These are phyloP conservation scores for Netelia virgata DNA, from an alignment of 2,888 invertebrate species.

Conservation along the genomic window DNA sequence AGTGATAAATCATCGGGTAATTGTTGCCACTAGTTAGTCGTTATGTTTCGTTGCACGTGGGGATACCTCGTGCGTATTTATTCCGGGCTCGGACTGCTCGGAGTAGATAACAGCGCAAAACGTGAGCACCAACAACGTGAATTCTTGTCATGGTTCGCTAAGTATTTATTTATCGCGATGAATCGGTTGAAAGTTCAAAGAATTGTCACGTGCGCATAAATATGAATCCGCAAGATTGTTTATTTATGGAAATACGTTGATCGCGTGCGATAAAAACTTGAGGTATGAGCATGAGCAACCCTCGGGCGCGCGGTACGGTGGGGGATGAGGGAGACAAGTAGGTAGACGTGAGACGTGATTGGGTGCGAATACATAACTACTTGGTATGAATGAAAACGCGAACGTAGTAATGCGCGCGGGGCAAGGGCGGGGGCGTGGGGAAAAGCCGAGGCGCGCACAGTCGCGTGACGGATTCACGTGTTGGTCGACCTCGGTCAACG, in stretches of 20 bases:
- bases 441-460: constrained; percentile 70
- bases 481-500: constrained; percentile 69
- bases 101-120: background rate
- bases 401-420: constrained; percentile 20
- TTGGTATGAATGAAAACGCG: constrained; percentile 76
- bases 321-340: constrained; percentile 37
- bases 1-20: constrained; percentile 44
- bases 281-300: constrained; percentile 45
- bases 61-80: background rate
- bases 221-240: background rate
- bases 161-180: background rate
- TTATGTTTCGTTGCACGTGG: background rate
- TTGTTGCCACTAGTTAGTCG: constrained; percentile 6
- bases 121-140: background rate
- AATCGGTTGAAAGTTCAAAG: background rate
- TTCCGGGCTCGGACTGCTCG: background rate
- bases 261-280: background rate
- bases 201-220: background rate
- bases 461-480: constrained; percentile 77
- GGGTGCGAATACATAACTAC: constrained; percentile 59
- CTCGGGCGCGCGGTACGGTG: constrained; percentile 8
- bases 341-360: constrained; percentile 45
- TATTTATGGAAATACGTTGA: background rate
- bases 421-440: constrained; percentile 54
- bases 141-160: background rate